Conservation (phyloP, 2,888 invertebrate genomes). For the Mechanitis mazaeus region DNA sequence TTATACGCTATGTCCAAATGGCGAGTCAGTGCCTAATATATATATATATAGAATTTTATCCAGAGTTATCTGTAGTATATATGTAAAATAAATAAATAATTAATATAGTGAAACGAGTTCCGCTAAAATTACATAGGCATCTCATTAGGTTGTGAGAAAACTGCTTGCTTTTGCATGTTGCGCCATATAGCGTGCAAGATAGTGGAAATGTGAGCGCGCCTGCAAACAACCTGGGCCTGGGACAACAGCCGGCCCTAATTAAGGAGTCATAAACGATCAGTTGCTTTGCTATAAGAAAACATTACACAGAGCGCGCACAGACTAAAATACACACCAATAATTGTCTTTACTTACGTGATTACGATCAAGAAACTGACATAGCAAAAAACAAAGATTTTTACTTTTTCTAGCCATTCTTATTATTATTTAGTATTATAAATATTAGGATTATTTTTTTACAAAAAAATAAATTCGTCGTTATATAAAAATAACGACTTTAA, state of each 20-base stretch:
- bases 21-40: too few species aligned
- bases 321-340: constrained; percentile 26
- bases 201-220: constrained; percentile 54
- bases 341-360: constrained; percentile 19
- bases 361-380: neutral
- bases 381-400: neutral
- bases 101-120: constrained; percentile 20
- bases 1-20: too few species aligned
- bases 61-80: neutral
- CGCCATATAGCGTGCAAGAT: constrained; percentile 22
- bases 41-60: too few species aligned
- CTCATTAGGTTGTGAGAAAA: constrained; percentile 25
- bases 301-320: constrained; percentile 25
- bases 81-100: constrained; percentile 5
- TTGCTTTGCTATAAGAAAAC: constrained; percentile 39
- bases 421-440: too few species aligned
- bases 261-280: constrained; percentile 60
- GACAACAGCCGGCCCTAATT: constrained; percentile 58
- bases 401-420: neutral
- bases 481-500: too few species aligned
- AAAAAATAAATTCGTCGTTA: too few species aligned
- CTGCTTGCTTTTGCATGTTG: constrained; percentile 35
- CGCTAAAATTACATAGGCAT: constrained; percentile 10
- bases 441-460: too few species aligned
- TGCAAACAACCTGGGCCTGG: constrained; percentile 57